These are phyloP conservation scores for Chironomus striatipennis DNA, from an alignment of 1,140 invertebrate genomes.

Conservation along the genomic window DNA sequence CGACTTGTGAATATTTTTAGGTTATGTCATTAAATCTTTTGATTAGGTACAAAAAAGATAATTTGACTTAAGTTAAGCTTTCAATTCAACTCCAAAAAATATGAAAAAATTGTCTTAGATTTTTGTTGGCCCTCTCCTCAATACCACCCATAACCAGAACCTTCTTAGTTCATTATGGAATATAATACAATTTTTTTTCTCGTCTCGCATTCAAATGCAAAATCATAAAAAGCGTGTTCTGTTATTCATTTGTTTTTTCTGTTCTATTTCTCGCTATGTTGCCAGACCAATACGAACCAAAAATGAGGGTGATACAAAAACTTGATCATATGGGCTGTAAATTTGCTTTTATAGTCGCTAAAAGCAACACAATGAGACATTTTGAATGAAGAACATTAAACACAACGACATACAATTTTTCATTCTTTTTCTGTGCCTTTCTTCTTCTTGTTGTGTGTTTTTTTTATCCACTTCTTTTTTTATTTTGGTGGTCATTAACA, in stretches of 20 bases:
- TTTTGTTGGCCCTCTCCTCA: too few species aligned
- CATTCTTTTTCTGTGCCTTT: background rate
- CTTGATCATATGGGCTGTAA: background rate
- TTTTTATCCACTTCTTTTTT: background rate
- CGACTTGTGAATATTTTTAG: too few species aligned
- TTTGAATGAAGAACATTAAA: constrained; percentile 8
- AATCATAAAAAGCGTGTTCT: background rate
- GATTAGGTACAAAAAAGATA: too few species aligned
- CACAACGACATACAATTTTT: constrained; percentile 8
- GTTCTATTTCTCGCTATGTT: background rate
- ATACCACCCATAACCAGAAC: background rate
- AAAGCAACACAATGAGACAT: constrained; percentile 5
- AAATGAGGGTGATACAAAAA: background rate
- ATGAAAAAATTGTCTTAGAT: too few species aligned
- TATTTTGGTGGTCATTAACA: constrained; percentile 18
- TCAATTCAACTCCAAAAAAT: too few species aligned
- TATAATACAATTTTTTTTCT: background rate
- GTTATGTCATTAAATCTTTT: too few species aligned
- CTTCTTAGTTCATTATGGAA: background rate
- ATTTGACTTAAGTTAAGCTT: too few species aligned
- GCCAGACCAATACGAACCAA: background rate
- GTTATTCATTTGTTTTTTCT: too few species aligned
- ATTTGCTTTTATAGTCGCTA: background rate
- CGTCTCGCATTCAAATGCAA: background rate
- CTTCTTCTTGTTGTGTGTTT: too few species aligned